Percentiles rank a stretch among this genome's conserved stretches.
Evolutionary conservation across 2,113 vertebrate species (phyloP).

Genomic region (Pipra filicauda): DNA sequence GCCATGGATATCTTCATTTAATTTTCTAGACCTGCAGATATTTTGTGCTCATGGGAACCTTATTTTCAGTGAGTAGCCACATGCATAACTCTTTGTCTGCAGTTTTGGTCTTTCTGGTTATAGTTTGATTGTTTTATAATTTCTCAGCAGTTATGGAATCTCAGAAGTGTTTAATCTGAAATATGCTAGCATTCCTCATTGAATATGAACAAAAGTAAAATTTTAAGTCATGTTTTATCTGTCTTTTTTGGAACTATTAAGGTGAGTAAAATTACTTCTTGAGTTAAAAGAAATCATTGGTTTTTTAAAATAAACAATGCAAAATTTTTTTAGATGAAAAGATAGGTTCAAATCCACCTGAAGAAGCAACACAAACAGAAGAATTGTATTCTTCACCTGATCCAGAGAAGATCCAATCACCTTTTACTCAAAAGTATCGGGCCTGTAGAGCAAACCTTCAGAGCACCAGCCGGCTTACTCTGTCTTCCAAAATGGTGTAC

Average conservation of each 20-base stretch:
- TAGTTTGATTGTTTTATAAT: neutral
- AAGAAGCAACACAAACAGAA: slow-evolving; percentile 61
- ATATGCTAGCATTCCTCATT: neutral
- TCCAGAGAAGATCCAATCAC: slow-evolving; percentile 76
- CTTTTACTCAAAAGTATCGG: slow-evolving; percentile 78
- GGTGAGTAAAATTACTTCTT: neutral
- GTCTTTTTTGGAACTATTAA: neutral
- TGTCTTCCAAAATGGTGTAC: slow-evolving; percentile 85
- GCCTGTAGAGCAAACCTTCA: slow-evolving; percentile 89
- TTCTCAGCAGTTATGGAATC: neutral
- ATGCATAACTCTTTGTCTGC: accelerated
- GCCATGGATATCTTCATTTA: neutral
- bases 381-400: slow-evolving; percentile 79
- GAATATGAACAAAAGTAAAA: neutral
- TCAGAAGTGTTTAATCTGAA: neutral
- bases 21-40: neutral
- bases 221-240: neutral
- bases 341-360: slow-evolving; percentile 36
- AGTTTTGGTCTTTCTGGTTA: neutral
- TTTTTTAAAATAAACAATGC: neutral
- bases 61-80: neutral
- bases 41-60: neutral
- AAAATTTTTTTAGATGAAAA: slow-evolving; percentile 75
- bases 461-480: slow-evolving; percentile 87
- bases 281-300: neutral